Evolutionary conservation across 1,140 invertebrate genomes (phyloP).

Genomic region (Lerema accius): DNA sequence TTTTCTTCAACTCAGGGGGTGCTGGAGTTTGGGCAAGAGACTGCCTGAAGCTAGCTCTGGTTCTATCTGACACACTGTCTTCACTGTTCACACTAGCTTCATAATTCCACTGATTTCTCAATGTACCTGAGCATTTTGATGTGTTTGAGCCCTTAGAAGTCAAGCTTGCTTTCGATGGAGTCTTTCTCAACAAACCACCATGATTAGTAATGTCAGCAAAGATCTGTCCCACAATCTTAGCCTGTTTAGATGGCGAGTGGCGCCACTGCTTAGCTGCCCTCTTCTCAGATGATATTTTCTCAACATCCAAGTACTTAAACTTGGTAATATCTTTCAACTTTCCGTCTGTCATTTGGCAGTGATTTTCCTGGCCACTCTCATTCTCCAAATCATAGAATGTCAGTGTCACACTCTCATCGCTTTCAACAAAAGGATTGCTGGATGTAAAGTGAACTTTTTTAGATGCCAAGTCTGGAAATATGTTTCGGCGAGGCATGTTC

Average conservation of each 20-base stretch:
- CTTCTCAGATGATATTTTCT: conserved; percentile 65
- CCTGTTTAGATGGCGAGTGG: conserved; percentile 72
- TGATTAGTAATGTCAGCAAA: conserved; percentile 67
- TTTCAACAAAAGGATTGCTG: conserved; percentile 75
- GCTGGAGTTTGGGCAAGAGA: conserved; percentile 49
- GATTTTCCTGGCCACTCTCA: conserved; percentile 38
- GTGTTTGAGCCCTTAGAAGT: conserved; percentile 58
- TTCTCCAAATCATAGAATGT: conserved; percentile 79
- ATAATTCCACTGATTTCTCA: conserved; percentile 56
- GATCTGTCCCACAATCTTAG: conserved; percentile 57
- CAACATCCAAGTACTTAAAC: conserved; percentile 79
- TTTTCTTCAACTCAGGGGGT: conserved; percentile 62
- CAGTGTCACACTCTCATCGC: conserved; percentile 77
- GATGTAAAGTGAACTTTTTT: conserved; percentile 79
- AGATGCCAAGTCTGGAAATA: conserved; percentile 63
- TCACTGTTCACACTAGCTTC: conserved; percentile 47
- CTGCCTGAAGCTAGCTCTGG: conserved; percentile 48
- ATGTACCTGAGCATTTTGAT: conserved; percentile 51
- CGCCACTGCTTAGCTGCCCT: conserved; percentile 60
- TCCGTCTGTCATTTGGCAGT: conserved; percentile 41
- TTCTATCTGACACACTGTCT: conserved; percentile 45
- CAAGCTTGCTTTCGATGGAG: conserved; percentile 67
- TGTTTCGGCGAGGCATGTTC: conserved; percentile 72
- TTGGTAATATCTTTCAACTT: conserved; percentile 64
- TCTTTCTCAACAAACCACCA: conserved; percentile 52